phyloP scores from a whole-genome alignment of 2,888 invertebrate genomes.

The Anorthoa munda region DNA sequence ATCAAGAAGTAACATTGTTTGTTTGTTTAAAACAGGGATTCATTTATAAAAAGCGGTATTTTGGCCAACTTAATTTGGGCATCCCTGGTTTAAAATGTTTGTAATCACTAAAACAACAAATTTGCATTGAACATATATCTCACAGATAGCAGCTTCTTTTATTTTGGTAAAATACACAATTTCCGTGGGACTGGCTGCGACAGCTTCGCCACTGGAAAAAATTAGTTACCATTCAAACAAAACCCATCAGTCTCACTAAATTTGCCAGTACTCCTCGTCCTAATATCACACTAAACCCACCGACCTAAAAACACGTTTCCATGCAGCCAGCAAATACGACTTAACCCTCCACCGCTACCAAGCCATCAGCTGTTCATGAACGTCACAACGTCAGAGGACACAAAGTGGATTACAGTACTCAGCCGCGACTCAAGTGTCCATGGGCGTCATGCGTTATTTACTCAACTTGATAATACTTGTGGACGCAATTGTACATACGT shows the following conservation, averaged over 20 bases:
- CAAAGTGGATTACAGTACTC: conserved; percentile 68
- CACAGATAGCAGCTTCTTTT: no score
- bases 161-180: no score
- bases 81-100: no score
- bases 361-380: conserved; percentile 54
- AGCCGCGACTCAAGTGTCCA: conserved; percentile 52
- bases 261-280: no score
- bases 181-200: no score
- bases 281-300: conserved; percentile 4
- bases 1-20: no score
- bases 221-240: neutral
- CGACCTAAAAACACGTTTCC: conserved; percentile 24
- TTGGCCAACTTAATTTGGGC: no score
- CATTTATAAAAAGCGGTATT: no score
- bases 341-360: conserved; percentile 20
- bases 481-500: conserved; percentile 27
- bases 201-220: no score
- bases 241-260: neutral
- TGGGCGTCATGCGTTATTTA: conserved; percentile 65
- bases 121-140: no score
- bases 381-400: conserved; percentile 55
- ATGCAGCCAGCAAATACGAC: conserved; percentile 36
- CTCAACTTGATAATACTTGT: conserved; percentile 49
- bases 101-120: no score
- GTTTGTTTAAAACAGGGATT: no score